Evolutionary conservation across 2,888 invertebrate genomes (phyloP).

Genomic region (Drosophila monieri): DNA sequence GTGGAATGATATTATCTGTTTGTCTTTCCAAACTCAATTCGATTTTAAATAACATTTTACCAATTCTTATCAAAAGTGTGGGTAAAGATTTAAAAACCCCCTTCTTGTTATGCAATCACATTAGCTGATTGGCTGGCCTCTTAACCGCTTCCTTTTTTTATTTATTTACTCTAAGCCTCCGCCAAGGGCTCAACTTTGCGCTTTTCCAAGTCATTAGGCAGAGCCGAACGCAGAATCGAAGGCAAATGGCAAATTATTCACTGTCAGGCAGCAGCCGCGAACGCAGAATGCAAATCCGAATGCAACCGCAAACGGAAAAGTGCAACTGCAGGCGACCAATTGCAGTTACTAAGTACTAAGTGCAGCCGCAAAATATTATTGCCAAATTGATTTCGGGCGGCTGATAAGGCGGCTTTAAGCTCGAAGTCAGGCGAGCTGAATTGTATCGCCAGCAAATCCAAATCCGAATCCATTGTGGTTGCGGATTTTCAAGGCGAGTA

Average conservation of each 20-base stretch:
- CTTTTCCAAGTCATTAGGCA: slow-evolving; percentile 69
- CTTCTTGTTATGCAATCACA: slow-evolving; percentile 2
- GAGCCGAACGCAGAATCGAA: slow-evolving; percentile 52
- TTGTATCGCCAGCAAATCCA: slow-evolving; percentile 11
- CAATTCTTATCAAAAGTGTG: not conserved
- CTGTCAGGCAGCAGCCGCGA: slow-evolving; percentile 68
- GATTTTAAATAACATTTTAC: not conserved
- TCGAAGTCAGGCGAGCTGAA: slow-evolving; percentile 24
- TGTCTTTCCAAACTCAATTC: not conserved
- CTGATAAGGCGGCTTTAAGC: slow-evolving; percentile 44
- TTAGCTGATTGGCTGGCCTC: not conserved
- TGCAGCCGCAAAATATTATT: slow-evolving; percentile 63
- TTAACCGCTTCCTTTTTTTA: not conserved
- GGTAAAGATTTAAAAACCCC: not conserved
- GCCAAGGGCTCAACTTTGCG: slow-evolving; percentile 65
- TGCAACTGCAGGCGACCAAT: slow-evolving; percentile 36
- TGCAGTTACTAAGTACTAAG: slow-evolving; percentile 34
- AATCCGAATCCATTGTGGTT: slow-evolving; percentile 24
- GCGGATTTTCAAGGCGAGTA: slow-evolving; percentile 69
- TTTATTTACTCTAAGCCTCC: slow-evolving; percentile 6
- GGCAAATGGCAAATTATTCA: slow-evolving; percentile 78
- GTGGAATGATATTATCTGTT: not conserved
- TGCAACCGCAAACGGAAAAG: slow-evolving; percentile 22
- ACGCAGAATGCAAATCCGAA: slow-evolving; percentile 50
- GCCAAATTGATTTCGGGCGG: slow-evolving; percentile 56